Conservation (phyloP, 2,797 vertebrate genomes). For the Notoglanidium macrostoma region DNA sequence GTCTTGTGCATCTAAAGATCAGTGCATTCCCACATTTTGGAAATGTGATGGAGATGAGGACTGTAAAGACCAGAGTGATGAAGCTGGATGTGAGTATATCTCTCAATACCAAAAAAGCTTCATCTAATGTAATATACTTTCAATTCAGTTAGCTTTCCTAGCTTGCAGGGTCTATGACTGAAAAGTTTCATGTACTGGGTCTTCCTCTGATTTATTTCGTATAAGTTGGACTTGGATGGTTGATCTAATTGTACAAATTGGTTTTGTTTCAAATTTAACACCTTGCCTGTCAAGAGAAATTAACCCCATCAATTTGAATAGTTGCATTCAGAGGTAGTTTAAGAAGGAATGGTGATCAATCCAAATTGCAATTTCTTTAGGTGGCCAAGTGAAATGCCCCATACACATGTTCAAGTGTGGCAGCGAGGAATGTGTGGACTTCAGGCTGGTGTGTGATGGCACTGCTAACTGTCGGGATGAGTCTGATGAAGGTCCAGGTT, state of each 20-base stretch:
- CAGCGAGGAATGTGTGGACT: slow-evolving; percentile 75
- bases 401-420: slow-evolving; percentile 77
- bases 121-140: not conserved
- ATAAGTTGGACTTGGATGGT: not conserved
- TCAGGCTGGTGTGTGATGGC: slow-evolving; percentile 76
- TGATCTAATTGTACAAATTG: not conserved
- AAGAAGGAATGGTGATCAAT: not conserved
- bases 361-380: slow-evolving; percentile 62
- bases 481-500: slow-evolving; percentile 82
- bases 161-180: not conserved
- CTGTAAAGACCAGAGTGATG: slow-evolving; percentile 82
- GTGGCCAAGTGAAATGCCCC: slow-evolving; percentile 71
- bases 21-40: slow-evolving; percentile 85
- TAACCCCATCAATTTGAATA: not conserved
- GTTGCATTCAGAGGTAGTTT: not conserved
- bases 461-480: slow-evolving; percentile 77
- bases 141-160: not conserved
- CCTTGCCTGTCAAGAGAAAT: too few relatives aligned
- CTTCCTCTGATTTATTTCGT: not conserved
- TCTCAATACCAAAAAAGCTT: not conserved
- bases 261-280: not conserved
- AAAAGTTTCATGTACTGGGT: not conserved
- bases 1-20: slow-evolving; percentile 71
- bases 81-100: slow-evolving; percentile 78
- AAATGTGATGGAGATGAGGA: slow-evolving; percentile 82